Evolutionary conservation across 2,797 vertebrate genomes (phyloP).

Genomic region (Loriculus beryllinus): DNA sequence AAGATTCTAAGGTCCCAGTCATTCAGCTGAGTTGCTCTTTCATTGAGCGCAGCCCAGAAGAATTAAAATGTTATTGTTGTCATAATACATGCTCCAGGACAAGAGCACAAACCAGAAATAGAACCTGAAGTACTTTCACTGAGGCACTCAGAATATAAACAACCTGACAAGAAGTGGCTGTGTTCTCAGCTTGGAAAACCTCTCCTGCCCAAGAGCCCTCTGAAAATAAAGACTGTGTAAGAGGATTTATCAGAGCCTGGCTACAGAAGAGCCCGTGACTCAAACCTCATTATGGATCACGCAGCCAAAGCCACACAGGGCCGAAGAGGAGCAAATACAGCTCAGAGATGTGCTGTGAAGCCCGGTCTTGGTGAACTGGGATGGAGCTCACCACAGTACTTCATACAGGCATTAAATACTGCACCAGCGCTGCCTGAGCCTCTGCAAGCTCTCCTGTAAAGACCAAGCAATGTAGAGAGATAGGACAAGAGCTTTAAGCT

Average conservation of each 20-base stretch:
- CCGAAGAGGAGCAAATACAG: fast-evolving
- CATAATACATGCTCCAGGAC: background rate
- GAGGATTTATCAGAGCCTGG: constrained; percentile 22
- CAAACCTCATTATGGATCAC: background rate
- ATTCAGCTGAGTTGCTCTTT: background rate
- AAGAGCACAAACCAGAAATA: background rate
- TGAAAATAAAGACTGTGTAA: background rate
- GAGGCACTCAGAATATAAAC: background rate
- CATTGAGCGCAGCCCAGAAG: background rate
- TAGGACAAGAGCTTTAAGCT: background rate
- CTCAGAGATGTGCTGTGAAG: background rate
- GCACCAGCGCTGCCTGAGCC: background rate
- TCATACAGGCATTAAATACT: background rate
- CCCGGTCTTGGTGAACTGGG: fast-evolving
- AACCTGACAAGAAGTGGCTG: background rate
- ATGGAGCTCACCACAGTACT: background rate
- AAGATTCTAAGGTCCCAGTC: background rate
- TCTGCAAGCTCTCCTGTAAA: background rate
- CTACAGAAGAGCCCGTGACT: background rate
- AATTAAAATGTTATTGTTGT: background rate
- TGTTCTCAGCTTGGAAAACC: background rate
- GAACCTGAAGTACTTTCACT: background rate
- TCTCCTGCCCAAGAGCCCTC: constrained; percentile 2
- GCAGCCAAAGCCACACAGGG: background rate
- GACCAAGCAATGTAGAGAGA: background rate